Evolutionary conservation across 2,797 vertebrate genomes (phyloP).

Genomic region (Darevskia mixta): DNA sequence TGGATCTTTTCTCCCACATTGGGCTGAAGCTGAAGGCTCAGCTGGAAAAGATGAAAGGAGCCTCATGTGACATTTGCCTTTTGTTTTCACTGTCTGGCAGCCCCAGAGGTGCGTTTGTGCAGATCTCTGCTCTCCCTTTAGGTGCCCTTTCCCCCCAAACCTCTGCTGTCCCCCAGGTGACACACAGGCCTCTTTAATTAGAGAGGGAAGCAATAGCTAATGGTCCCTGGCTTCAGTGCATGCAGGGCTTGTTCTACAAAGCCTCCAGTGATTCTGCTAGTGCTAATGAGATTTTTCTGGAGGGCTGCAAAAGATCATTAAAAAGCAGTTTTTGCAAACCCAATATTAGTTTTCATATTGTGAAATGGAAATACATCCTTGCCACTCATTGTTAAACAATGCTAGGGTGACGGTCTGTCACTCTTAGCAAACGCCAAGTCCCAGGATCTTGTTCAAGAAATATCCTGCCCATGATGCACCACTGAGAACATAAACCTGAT

Average conservation of each 20-base stretch:
- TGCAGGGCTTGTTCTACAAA: slow-evolving; percentile 47
- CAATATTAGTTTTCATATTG: slow-evolving; percentile 72
- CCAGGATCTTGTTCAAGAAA: not conserved
- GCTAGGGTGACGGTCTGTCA: slow-evolving; percentile 24
- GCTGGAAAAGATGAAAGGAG: slow-evolving; percentile 52
- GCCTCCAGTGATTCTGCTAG: slow-evolving; percentile 53
- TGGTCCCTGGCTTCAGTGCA: slow-evolving; percentile 30
- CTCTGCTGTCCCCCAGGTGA: slow-evolving; percentile 53
- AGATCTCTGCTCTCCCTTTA: slow-evolving; percentile 51
- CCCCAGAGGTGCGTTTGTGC: slow-evolving; percentile 34
- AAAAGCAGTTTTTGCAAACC: slow-evolving; percentile 69
- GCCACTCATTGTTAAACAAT: slow-evolving; percentile 59
- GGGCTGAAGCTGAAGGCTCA: slow-evolving; percentile 46
- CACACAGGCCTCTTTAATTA: slow-evolving; percentile 60
- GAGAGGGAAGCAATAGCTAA: slow-evolving; percentile 53
- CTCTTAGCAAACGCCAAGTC: slow-evolving; percentile 24
- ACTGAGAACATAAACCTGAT: not conserved
- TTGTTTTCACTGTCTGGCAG: slow-evolving; percentile 51
- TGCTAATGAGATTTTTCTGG: slow-evolving; percentile 75
- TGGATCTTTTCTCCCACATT: slow-evolving; percentile 58
- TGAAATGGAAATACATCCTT: slow-evolving; percentile 58
- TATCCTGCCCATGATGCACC: not conserved
- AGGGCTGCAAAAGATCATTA: slow-evolving; percentile 70
- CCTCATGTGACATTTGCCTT: slow-evolving; percentile 48
- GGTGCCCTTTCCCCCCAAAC: slow-evolving; percentile 55